Evolutionary conservation across 92 coral and sea anemone species (phyloP).

Genomic region (Umimayanthus chanpuru): DNA sequence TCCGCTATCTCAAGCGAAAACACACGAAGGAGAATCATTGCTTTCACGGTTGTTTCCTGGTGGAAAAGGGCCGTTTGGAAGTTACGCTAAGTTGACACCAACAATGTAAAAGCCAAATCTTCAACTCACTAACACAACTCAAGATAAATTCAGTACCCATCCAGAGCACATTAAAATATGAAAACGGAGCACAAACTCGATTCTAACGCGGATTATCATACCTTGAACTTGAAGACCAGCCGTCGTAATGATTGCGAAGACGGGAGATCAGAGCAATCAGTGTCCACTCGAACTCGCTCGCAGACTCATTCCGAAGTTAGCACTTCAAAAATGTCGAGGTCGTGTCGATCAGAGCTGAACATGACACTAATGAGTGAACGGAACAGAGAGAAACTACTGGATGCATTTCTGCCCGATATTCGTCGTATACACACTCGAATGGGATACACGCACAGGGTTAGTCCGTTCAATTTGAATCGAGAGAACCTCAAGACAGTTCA

Average conservation of each 20-base stretch:
- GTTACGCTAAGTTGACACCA: not conserved
- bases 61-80: not conserved
- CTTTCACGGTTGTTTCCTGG: not conserved
- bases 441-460: constrained; percentile 71
- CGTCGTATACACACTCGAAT: constrained; percentile 76
- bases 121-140: not conserved
- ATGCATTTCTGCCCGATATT: constrained; percentile 87
- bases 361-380: constrained; percentile 71
- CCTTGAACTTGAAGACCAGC: not conserved
- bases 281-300: not conserved
- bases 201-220: not conserved
- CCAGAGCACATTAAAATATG: not conserved
- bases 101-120: not conserved
- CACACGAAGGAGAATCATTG: not conserved
- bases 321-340: constrained; percentile 44
- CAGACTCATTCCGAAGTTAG: not conserved
- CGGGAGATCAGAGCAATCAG: constrained; percentile 44
- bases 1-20: not conserved
- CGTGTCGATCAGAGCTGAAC: constrained; percentile 83
- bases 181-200: not conserved
- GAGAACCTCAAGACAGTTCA: constrained; percentile 93
- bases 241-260: not conserved
- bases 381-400: constrained; percentile 73
- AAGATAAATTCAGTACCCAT: not conserved
- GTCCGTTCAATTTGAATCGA: constrained; percentile 80